Evolutionary conservation across 2,888 invertebrate species (phyloP), one percentile per base, ranked within the genome.

Genomic region (Kryphioiulus occultus): DNA sequence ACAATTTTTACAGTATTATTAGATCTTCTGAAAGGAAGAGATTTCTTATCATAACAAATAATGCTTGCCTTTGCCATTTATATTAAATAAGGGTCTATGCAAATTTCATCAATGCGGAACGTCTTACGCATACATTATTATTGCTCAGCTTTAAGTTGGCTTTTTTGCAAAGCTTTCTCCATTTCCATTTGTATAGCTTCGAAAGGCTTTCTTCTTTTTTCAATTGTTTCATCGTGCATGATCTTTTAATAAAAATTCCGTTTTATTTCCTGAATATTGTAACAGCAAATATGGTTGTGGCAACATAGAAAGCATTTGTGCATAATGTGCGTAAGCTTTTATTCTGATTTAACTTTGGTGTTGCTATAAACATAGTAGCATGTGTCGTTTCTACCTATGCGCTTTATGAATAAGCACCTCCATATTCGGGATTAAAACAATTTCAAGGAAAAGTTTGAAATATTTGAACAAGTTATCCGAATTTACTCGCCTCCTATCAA

Each of bases 241-340:
- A 30, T 12, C 78, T 78, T 78, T 78, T 78, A 78, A 78, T 78
- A 78, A 78, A 78, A 78, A 78, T 78, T 30, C 78, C 15, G 78
- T 78, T 78, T 78, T 78, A 78, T 78, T 78, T 78, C 78, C 78
- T 78, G 78, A 78, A 78, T 78, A 78, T 78, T 78, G 30, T 78
- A 78, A 30, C 26, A 15, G 78, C 78, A 78, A 78, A 78, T 26
- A 78, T 78, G 15, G 10, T 26, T 78, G n/a, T 22, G 59, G 59
- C 59, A 22, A 9, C 59, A 59, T 59, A 19, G 22, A 22, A 59
- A 59, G 22, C 22, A 59, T 59, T 30, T 78, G 78, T 12, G 78
- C 30, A 30, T 78, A 78, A 78, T 30, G 30, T 30, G 78, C 78
- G 10, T 30, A 30, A 30, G 78, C 78, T 78, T 78, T 78, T 78